A percentile compares a stretch with the other conserved stretches of the same genome.
These are phyloP conservation scores for Lepus americanus DNA, from an alignment of 2,113 vertebrate species.

Conservation along the genomic window DNA sequence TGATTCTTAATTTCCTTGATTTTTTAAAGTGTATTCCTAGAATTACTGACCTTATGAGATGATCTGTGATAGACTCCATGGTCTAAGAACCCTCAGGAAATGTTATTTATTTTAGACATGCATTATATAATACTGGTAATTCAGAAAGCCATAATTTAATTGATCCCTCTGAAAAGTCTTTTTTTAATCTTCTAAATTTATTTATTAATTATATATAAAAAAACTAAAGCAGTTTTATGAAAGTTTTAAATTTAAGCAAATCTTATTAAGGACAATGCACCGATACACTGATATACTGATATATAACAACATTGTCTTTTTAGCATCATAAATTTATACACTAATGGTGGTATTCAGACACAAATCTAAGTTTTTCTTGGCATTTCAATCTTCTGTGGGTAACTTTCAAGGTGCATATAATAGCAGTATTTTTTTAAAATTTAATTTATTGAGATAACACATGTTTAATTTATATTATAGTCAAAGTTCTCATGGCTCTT, in stretches of 20 bases:
- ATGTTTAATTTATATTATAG: too few species aligned
- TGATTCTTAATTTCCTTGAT: neutral
- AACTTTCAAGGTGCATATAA: constrained; percentile 8
- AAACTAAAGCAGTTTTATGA: neutral
- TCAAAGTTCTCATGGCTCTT: too few species aligned
- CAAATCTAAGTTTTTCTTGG: constrained; percentile 24
- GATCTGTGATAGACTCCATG: neutral
- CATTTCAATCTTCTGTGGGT: constrained; percentile 15
- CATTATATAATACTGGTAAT: neutral
- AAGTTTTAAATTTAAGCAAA: constrained; percentile 59
- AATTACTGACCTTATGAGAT: neutral
- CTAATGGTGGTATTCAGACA: constrained; percentile 17
- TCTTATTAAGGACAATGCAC: constrained; percentile 63
- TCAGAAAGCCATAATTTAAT: neutral
- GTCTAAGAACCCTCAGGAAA: neutral
- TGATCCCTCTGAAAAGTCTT: neutral
- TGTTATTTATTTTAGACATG: neutral
- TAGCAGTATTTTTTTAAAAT: neutral
- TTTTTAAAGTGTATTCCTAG: neutral
- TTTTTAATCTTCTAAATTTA: constrained; percentile 10
- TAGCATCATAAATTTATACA: constrained; percentile 48
- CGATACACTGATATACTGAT: neutral
- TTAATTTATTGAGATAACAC: too few species aligned
- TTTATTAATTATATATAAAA: constrained; percentile 26
- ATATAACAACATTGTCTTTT: neutral